Evolutionary conservation across 2,113 vertebrate species (phyloP).

Genomic region (Tetrao urogallus): DNA sequence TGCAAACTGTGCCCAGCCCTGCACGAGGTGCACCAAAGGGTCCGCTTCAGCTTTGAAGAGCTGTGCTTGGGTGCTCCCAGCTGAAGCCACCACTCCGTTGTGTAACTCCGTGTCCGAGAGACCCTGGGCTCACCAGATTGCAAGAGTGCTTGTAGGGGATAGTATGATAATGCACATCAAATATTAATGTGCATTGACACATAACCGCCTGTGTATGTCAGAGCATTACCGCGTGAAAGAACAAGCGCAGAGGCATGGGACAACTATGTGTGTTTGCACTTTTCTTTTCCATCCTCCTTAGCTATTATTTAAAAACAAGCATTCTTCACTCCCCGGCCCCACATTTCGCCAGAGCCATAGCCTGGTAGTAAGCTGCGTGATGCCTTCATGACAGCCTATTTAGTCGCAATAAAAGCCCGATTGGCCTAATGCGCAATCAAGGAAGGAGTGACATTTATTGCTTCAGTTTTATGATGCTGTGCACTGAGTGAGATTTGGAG

Average conservation of each 20-base stretch:
- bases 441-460: conserved; percentile 71
- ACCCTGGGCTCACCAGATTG: conserved; percentile 40
- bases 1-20: neutral
- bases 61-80: neutral
- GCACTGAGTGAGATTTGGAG: conserved; percentile 66
- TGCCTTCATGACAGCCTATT: conserved; percentile 64
- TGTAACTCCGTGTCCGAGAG: conserved; percentile 8
- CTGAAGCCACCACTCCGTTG: neutral
- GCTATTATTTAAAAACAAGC: conserved; percentile 18
- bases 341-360: conserved; percentile 41
- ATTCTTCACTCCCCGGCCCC: neutral
- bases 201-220: conserved; percentile 64
- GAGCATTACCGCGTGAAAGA: conserved; percentile 55
- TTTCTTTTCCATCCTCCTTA: neutral
- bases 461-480: conserved; percentile 63
- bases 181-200: conserved; percentile 82
- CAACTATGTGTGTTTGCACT: neutral
- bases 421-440: conserved; percentile 69
- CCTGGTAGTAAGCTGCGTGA: conserved; percentile 19
- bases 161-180: conserved; percentile 76
- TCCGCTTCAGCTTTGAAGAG: neutral
- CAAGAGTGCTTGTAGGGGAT: conserved; percentile 76
- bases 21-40: conserved; percentile 16
- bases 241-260: neutral
- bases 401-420: conserved; percentile 66